phyloP scores from a whole-genome alignment of 2,888 invertebrate species.

The Phalangium opilio region DNA sequence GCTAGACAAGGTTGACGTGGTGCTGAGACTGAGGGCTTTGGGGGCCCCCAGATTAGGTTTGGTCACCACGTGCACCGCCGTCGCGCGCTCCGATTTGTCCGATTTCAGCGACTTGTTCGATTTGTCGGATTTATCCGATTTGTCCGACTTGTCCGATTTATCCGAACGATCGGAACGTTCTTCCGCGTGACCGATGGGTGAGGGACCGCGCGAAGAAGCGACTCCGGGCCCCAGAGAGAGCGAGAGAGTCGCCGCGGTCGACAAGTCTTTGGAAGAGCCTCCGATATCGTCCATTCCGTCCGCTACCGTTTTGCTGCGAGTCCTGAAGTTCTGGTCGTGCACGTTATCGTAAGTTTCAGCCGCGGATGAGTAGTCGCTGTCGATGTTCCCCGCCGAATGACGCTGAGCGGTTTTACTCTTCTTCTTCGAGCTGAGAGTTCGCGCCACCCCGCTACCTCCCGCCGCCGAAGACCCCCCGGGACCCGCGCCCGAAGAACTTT shows the following conservation, averaged over 20 bases:
- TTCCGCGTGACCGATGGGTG: slow-evolving; percentile 15
- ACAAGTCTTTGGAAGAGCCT: slow-evolving; percentile 24
- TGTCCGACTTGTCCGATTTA: slow-evolving; percentile 19
- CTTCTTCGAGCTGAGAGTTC: slow-evolving; percentile 67
- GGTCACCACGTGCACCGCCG: slow-evolving; percentile 15
- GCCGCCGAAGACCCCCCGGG: background rate
- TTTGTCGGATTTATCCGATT: slow-evolving; percentile 13
- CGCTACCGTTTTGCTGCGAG: slow-evolving; percentile 79
- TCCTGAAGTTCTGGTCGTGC: slow-evolving; percentile 43
- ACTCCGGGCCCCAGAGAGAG: slow-evolving; percentile 19
- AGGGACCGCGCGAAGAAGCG: slow-evolving; percentile 17
- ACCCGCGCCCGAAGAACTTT: slow-evolving; percentile 5
- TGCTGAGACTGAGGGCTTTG: slow-evolving; percentile 82
- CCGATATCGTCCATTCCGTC: slow-evolving; percentile 46
- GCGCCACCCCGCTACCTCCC: no score
- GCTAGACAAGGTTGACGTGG: slow-evolving; percentile 81
- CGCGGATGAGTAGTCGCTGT: slow-evolving; percentile 48
- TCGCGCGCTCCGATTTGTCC: slow-evolving; percentile 2
- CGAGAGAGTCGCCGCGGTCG: slow-evolving; percentile 12
- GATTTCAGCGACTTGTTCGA: slow-evolving; percentile 11
- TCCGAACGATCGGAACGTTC: slow-evolving; percentile 17
- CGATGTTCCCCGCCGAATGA: slow-evolving; percentile 68
- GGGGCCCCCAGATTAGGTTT: slow-evolving; percentile 67
- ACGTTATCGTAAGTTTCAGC: slow-evolving; percentile 33
- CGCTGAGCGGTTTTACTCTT: slow-evolving; percentile 56